A percentile compares a stretch with the other conserved stretches of the same genome.
Evolutionary conservation across 2,888 invertebrate genomes (phyloP).

Genomic region (Hydropsyche betteni): DNA sequence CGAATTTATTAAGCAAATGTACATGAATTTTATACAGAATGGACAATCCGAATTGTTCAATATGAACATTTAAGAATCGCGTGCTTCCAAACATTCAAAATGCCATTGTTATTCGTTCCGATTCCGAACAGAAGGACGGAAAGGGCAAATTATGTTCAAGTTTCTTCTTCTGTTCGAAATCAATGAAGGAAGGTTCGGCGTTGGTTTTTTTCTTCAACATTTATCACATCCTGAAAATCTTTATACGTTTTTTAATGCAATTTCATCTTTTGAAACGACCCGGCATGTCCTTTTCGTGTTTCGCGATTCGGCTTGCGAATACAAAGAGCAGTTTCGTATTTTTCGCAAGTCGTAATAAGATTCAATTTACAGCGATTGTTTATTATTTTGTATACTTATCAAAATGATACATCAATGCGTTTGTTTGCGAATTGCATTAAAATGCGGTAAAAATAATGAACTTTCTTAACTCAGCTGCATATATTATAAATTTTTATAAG

Average conservation of each 20-base stretch:
- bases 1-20: too few relatives aligned
- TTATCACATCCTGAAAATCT: conserved; percentile 17
- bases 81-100: conserved; percentile 10
- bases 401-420: too few relatives aligned
- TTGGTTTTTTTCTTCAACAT: not conserved
- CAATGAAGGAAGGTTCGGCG: conserved; percentile 14
- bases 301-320: not conserved
- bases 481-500: too few relatives aligned
- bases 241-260: not conserved
- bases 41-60: too few relatives aligned
- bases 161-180: conserved; percentile 16
- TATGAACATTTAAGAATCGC: conserved; percentile 1
- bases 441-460: too few relatives aligned
- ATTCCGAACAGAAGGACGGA: conserved; percentile 8
- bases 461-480: too few relatives aligned
- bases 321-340: conserved; percentile 2
- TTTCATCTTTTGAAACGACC: too few relatives aligned
- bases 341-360: too few relatives aligned
- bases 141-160: conserved; percentile 18
- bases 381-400: too few relatives aligned
- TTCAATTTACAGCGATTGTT: too few relatives aligned
- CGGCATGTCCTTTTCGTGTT: conserved; percentile 8
- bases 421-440: too few relatives aligned
- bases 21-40: too few relatives aligned
- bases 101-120: not conserved